Percentiles rank a stretch among this genome's conserved stretches.
These are phyloP conservation scores for Dione vanillae DNA, from an alignment of 2,888 invertebrate species.

Conservation along the genomic window DNA sequence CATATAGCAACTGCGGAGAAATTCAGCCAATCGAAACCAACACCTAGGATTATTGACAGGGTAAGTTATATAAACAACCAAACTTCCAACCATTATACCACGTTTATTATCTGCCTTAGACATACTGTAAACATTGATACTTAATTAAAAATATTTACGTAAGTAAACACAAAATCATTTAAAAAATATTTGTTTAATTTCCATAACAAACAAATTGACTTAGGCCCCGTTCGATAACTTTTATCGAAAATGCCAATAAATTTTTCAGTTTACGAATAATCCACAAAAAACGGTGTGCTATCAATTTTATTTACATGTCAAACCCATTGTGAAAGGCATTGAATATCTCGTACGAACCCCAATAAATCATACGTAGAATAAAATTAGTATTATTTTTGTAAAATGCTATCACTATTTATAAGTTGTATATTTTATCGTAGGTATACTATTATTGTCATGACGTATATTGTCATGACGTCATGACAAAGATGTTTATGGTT, in stretches of 20 bases:
- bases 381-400: conserved; percentile 69
- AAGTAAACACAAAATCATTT: not conserved
- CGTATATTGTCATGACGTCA: no score
- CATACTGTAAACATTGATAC: no score
- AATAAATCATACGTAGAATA: conserved; percentile 68
- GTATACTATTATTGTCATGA: no score
- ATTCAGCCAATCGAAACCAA: conserved; percentile 60
- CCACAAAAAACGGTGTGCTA: conserved; percentile 39
- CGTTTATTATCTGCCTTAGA: no score
- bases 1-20: conserved; percentile 65
- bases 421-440: not conserved
- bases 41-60: conserved; percentile 55
- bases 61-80: conserved; percentile 54
- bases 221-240: conserved; percentile 15
- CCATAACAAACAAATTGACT: conserved; percentile 18
- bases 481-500: no score
- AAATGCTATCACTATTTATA: conserved; percentile 58
- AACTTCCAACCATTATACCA: no score
- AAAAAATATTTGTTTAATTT: conserved; percentile 12
- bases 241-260: conserved; percentile 32
- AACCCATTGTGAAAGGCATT: conserved; percentile 57
- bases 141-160: not conserved
- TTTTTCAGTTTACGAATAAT: conserved; percentile 41
- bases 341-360: conserved; percentile 57
- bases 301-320: conserved; percentile 63